Evolutionary conservation across 2,797 vertebrate species (phyloP).

Genomic region (Acestrorhynchus altus): DNA sequence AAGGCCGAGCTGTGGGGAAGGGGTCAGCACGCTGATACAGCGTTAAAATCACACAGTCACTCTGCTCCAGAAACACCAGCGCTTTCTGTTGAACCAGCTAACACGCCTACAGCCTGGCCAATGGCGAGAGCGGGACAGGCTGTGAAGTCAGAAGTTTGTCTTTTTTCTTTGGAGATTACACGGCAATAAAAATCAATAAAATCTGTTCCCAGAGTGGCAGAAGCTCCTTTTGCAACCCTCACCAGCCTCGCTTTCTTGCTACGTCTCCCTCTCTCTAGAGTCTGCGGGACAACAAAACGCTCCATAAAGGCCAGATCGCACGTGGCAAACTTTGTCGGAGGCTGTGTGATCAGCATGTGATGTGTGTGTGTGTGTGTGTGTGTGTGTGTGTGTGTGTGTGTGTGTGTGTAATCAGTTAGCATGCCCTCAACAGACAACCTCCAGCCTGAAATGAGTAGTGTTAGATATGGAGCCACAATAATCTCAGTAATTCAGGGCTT

Average conservation of each 20-base stretch:
- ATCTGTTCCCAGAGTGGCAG: constrained; percentile 41
- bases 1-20: not conserved
- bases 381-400: too few species aligned
- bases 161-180: constrained; percentile 29
- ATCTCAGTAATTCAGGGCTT: not conserved
- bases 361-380: too few species aligned
- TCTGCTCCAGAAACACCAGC: not conserved
- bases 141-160: constrained; percentile 17
- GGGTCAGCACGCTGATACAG: not conserved
- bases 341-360: not conserved
- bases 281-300: not conserved
- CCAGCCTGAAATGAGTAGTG: not conserved
- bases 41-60: not conserved
- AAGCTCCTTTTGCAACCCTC: constrained; percentile 9
- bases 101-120: constrained; percentile 68
- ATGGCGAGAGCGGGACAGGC: constrained; percentile 49
- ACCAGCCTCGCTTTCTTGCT: not conserved
- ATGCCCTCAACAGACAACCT: not conserved
- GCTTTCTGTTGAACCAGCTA: not conserved
- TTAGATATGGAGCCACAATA: not conserved
- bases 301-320: not conserved
- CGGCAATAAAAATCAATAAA: constrained; percentile 50
- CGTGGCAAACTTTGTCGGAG: not conserved
- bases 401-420: not conserved
- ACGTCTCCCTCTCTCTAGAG: not conserved